Evolutionary conservation across 2,113 vertebrate species (phyloP).

Genomic region (Pseudopipra pipra): DNA sequence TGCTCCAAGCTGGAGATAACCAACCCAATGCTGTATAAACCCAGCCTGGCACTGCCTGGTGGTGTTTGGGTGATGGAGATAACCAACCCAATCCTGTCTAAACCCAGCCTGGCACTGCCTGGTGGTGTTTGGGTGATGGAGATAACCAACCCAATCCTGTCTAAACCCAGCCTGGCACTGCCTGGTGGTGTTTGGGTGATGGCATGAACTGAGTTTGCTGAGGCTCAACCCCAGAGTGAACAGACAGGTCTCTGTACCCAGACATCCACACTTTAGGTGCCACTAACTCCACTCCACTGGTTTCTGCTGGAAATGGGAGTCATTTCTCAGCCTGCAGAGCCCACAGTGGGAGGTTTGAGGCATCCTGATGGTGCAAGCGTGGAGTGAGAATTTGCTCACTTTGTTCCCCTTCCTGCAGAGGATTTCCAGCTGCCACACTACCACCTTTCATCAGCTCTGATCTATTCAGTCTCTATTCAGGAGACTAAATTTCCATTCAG

Average conservation of each 20-base stretch:
- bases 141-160: neutral
- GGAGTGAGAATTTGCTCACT: neutral
- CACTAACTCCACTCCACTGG: neutral
- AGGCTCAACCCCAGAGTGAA: neutral
- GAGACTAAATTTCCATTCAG: neutral
- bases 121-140: neutral
- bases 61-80: accelerated
- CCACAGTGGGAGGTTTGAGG: neutral
- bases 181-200: neutral
- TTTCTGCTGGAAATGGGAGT: neutral
- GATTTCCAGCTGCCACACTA: neutral
- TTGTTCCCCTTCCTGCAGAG: neutral
- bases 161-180: neutral
- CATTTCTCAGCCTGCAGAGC: neutral
- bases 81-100: neutral
- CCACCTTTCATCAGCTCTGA: neutral
- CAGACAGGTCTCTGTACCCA: neutral
- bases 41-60: neutral
- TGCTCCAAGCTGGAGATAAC: neutral
- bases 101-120: neutral
- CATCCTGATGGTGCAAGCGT: neutral
- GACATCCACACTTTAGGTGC: neutral
- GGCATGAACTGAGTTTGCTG: neutral
- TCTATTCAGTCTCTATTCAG: too few relatives aligned
- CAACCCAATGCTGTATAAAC: neutral